Conservation (phyloP, 2,888 invertebrate species). For the Sesia apiformis region DNA sequence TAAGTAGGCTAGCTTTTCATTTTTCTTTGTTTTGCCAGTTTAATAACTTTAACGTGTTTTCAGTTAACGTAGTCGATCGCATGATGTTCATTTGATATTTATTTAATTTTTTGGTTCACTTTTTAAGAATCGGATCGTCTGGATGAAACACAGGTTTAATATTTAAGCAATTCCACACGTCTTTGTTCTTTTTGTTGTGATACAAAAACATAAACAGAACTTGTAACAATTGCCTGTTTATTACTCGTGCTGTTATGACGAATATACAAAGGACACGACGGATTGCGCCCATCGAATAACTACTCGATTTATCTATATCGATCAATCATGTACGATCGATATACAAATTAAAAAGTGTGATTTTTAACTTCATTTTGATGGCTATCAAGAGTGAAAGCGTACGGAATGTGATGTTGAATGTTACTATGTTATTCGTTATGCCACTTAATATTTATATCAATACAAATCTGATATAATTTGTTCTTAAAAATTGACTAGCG, state of each 20-base stretch:
- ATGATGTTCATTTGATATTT: too few relatives aligned
- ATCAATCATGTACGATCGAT: not conserved
- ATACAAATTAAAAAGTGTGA: not conserved
- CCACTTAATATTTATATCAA: too few relatives aligned
- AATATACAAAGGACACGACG: not conserved
- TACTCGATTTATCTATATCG: not conserved
- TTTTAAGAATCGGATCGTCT: not conserved
- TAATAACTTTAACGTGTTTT: too few relatives aligned
- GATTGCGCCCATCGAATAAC: not conserved
- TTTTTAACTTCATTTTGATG: not conserved
- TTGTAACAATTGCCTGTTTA: not conserved
- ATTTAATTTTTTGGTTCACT: not conserved
- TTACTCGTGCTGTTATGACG: not conserved
- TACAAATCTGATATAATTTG: too few relatives aligned
- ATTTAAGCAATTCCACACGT: not conserved
- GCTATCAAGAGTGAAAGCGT: too few relatives aligned
- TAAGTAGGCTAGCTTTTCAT: too few relatives aligned
- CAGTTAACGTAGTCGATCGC: too few relatives aligned
- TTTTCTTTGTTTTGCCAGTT: too few relatives aligned
- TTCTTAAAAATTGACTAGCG: too few relatives aligned
- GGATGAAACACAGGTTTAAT: not conserved
- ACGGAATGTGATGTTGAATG: too few relatives aligned
- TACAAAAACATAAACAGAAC: not conserved
- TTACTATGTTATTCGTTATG: too few relatives aligned
- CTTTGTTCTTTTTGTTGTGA: not conserved